Conservation (phyloP, 2,113 vertebrate species). For the Peromyscus polionotus region DNA sequence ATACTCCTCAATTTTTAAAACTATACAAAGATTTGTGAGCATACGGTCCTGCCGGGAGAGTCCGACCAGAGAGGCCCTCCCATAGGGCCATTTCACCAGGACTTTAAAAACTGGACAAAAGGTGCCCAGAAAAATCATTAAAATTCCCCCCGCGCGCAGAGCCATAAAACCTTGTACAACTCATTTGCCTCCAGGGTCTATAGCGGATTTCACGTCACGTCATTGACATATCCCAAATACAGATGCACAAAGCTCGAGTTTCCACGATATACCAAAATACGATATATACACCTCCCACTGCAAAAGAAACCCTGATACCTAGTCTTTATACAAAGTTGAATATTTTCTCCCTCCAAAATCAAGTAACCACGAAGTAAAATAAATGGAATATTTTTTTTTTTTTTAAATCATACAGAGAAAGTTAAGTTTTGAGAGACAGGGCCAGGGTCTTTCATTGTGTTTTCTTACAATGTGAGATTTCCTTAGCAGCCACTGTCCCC, state of each 20-base stretch:
- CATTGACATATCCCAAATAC: conserved; percentile 84
- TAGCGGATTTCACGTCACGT: conserved; percentile 83
- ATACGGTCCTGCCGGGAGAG: conserved; percentile 77
- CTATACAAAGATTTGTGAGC: conserved; percentile 71
- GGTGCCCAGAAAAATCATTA: conserved; percentile 65
- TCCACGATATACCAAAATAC: conserved; percentile 86
- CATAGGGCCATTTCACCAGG: conserved; percentile 38
- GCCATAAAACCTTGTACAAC: conserved; percentile 55
- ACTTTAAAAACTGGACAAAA: conserved; percentile 35
- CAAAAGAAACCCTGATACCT: conserved; percentile 86
- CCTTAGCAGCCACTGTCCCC: conserved; percentile 83
- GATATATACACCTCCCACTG: conserved; percentile 86
- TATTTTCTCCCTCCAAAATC: conserved; percentile 84
- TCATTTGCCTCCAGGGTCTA: conserved; percentile 78
- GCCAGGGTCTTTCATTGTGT: conserved; percentile 80
- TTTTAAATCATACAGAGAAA: conserved; percentile 87
- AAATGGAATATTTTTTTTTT: conserved; percentile 88
- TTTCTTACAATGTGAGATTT: conserved; percentile 78
- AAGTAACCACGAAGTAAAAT: conserved; percentile 88
- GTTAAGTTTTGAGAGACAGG: conserved; percentile 82
- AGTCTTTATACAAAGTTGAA: conserved; percentile 87
- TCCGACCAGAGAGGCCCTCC: conserved; percentile 75
- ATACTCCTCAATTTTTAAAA: conserved; percentile 79
- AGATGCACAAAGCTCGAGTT: conserved; percentile 86
- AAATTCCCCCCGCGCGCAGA: conserved; percentile 61